phyloP scores from a whole-genome alignment of 1,140 invertebrate genomes.

The Acromyrmex heyeri region DNA sequence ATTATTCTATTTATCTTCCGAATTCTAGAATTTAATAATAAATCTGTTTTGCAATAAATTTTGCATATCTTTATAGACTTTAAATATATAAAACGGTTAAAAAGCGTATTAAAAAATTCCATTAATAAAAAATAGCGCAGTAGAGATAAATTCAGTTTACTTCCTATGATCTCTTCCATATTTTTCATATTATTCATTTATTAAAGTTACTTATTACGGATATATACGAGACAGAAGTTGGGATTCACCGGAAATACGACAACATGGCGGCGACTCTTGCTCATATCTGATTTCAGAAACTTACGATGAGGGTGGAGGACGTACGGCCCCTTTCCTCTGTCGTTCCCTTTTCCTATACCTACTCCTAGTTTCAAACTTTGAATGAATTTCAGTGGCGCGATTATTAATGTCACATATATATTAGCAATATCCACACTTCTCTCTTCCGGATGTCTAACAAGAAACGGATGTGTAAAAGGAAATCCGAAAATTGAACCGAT shows the following conservation, averaged over 20 bases:
- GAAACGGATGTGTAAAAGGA: constrained; percentile 67
- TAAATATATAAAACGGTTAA: neutral
- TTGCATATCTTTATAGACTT: neutral
- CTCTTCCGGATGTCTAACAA: constrained; percentile 36
- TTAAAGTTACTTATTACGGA: neutral
- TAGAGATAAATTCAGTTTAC: neutral
- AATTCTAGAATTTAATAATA: neutral
- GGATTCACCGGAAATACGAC: constrained; percentile 28
- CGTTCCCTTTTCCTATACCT: constrained; percentile 3
- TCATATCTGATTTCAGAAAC: constrained; percentile 63
- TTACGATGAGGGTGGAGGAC: constrained; percentile 5
- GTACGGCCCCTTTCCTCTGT: neutral
- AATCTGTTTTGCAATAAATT: neutral
- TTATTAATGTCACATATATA: constrained; percentile 64
- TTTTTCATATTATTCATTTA: constrained; percentile 11
- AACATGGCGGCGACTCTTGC: constrained; percentile 8
- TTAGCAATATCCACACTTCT: constrained; percentile 37
- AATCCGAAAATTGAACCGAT: constrained; percentile 70
- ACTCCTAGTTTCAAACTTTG: constrained; percentile 54
- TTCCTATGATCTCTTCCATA: neutral
- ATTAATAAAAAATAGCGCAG: neutral
- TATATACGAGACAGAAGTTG: constrained; percentile 6
- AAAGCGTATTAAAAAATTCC: constrained; percentile 1
- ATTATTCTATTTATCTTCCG: neutral
- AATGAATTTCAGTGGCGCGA: constrained; percentile 64